Conservation (phyloP, 2,797 vertebrate genomes). For the Squalus acanthias region DNA sequence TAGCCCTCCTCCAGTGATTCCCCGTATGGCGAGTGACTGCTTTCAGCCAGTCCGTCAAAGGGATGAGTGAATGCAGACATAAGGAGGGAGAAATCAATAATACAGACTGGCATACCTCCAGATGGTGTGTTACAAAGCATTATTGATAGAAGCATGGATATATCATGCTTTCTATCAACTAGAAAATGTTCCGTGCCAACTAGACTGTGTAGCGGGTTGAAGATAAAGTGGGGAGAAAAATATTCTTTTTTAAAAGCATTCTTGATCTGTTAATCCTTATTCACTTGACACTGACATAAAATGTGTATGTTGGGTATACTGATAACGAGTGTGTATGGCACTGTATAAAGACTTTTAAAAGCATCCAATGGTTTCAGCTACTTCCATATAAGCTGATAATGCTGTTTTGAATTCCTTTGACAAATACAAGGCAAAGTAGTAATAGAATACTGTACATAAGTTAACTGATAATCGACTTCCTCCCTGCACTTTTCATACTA, state of each 20-base stretch:
- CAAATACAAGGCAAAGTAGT: not conserved
- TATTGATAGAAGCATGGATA: not conserved
- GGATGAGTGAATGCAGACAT: not conserved
- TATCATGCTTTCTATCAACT: not conserved
- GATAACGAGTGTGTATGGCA: not conserved
- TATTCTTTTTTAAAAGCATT: not conserved
- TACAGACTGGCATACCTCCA: not conserved
- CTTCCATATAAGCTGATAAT: not conserved
- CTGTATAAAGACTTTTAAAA: not conserved
- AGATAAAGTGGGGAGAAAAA: not conserved
- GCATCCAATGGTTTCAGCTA: not conserved
- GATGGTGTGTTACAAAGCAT: not conserved
- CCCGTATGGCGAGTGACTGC: not conserved
- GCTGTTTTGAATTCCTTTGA: not conserved
- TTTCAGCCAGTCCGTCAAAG: not conserved
- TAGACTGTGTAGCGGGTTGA: not conserved
- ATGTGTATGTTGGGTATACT: not conserved
- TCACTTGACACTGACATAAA: not conserved
- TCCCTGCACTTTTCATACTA: not conserved
- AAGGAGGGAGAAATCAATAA: not conserved
- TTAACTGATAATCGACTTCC: constrained; percentile 7
- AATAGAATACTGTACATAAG: not conserved
- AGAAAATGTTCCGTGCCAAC: not conserved
- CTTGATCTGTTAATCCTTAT: not conserved
- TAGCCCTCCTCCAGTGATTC: not conserved